Evolutionary conservation across 2,797 vertebrate genomes (phyloP).

Genomic region (Choloepus didactylus): DNA sequence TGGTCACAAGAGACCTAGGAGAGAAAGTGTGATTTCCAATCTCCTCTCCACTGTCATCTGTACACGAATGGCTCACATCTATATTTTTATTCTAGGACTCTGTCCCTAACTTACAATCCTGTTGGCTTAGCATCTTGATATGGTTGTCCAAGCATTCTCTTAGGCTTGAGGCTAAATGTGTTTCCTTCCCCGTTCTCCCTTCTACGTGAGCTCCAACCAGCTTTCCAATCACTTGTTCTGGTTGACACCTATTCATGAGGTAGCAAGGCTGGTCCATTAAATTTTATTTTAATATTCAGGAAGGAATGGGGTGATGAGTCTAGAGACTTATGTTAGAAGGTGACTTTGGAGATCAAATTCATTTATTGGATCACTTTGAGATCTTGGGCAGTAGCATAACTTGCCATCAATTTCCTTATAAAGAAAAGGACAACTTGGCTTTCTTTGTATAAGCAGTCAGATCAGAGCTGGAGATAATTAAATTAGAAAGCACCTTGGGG

Average conservation of each 20-base stretch:
- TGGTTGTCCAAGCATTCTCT: not conserved
- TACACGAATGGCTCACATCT: not conserved
- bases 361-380: not conserved
- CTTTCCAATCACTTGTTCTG: not conserved
- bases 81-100: slow-evolving; percentile 7
- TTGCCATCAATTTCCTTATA: slow-evolving; percentile 60
- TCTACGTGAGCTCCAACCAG: not conserved
- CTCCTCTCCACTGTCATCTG: not conserved
- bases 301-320: not conserved
- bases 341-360: not conserved
- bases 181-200: not conserved
- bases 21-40: not conserved
- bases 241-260: not conserved
- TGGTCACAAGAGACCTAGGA: not conserved
- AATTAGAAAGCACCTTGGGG: slow-evolving; percentile 34
- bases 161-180: not conserved
- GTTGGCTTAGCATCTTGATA: not conserved
- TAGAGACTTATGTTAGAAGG: not conserved
- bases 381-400: not conserved
- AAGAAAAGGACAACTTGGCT: slow-evolving; percentile 34
- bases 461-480: slow-evolving; percentile 44
- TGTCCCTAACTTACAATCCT: not conserved
- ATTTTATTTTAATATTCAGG: not conserved
- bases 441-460: slow-evolving; percentile 30
- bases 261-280: not conserved